A percentile compares a stretch with the other conserved stretches of the same genome.
phyloP scores from a whole-genome alignment of 2,888 invertebrate species.

The Chymomyza procnemis region DNA sequence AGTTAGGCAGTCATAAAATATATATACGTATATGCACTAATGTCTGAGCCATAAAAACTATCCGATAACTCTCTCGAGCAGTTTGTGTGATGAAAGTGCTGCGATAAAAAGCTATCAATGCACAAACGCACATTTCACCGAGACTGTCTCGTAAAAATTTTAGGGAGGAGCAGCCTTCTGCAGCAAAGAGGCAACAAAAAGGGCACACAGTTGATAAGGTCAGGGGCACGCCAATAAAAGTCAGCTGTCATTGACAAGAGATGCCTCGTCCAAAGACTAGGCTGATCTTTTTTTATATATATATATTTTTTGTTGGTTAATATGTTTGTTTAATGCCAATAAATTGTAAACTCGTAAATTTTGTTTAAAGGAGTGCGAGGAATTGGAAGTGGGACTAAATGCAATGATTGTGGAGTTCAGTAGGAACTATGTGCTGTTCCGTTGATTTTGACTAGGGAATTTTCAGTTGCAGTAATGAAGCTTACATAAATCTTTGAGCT shows the following conservation, averaged over 20 bases:
- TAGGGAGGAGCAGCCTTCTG: conserved; percentile 8
- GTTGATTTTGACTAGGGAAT: too few species aligned
- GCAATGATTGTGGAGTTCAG: too few species aligned
- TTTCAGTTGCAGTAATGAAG: too few species aligned
- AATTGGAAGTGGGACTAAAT: too few species aligned
- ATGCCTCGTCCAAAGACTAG: not conserved
- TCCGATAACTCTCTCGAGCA: conserved; percentile 11
- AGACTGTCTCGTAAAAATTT: conserved; percentile 19
- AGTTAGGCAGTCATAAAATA: not conserved
- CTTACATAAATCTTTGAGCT: too few species aligned
- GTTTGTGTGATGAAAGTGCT: conserved; percentile 49
- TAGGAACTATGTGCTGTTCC: too few species aligned
- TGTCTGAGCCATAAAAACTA: conserved; percentile 15
- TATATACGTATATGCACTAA: conserved; percentile 36
- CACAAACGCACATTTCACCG: conserved; percentile 40
- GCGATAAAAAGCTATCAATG: conserved; percentile 69
- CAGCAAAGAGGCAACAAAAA: too few species aligned
- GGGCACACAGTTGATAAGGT: not conserved
- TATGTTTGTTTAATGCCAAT: too few species aligned
- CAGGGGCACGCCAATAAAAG: not conserved
- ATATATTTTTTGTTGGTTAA: too few species aligned
- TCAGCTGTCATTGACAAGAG: not conserved
- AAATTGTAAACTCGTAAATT: not conserved
- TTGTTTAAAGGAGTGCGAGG: not conserved
- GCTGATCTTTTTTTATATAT: not conserved